Base-by-base conservation (phyloP, 37 sponge, comb jelly and placozoan genomes). In the Theonella swinhoei region DNA sequence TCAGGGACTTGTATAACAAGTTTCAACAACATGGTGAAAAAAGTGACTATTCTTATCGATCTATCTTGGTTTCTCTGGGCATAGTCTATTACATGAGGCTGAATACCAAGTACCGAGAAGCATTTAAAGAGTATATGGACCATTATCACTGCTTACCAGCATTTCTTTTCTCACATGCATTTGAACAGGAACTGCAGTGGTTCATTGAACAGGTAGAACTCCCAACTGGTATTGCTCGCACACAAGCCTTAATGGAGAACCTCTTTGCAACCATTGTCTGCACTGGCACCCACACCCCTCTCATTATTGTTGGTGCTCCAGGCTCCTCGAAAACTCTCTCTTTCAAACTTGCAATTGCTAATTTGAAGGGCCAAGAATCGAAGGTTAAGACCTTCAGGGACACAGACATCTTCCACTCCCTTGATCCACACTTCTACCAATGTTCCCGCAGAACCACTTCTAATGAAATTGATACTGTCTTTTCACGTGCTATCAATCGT, bases 271-370 rank as follows among this genome's bases (percentile, higher is more conserved):
- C 79, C 43, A 90, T 91, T 39, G 76, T 88, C 2, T 97, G 97
- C 62, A 88, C 92, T 3, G 79, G 85, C 70, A 91, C 89, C 0
- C 84, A 88, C 67, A 91, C 85, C 97, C 97, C 97, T 36, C 77
- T 97, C 1, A 94, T 97, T 43, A 97, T 97, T 66, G 93, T 94
- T 23, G 97, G 97, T 4, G 62, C 94, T 33, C 97, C 97, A 39
- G 97, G 97, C 9, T 91, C 92, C 4, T 94, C 95, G 26, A 96
- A 96, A 70, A 97, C 94, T 0, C 90, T 97, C 35, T 97, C 97
- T 24, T 97, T 97, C 71, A 93, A 94, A 41, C 88, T 97, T 41
- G 84, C 90, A 2, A 63, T 91, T 0, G 80, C 87, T 29, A 97
- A 97, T 72, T 80, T 97, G 62, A 94, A 91, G 74, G 97, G 97